phyloP scores from a whole-genome alignment of 2,888 invertebrate genomes.

The Beris chalybata region DNA sequence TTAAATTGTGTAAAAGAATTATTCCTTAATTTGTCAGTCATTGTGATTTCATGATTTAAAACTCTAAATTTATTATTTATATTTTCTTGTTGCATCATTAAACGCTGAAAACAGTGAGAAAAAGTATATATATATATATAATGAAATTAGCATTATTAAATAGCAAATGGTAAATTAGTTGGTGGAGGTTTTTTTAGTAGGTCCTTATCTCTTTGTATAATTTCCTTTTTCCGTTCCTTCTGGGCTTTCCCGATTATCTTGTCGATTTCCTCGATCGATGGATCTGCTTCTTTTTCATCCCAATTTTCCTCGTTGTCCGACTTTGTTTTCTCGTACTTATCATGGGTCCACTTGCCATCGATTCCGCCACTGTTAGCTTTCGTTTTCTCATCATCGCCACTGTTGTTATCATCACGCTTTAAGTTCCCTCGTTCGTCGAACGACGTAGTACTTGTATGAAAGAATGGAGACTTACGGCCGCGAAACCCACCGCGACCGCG shows the following conservation, averaged over 20 bases:
- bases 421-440: conserved; percentile 8
- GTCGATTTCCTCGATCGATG: conserved; percentile 61
- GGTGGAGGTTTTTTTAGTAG: conserved; percentile 51
- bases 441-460: conserved; percentile 38
- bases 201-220: conserved; percentile 60
- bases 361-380: conserved; percentile 45
- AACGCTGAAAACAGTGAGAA: too few species aligned
- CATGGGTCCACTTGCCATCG: conserved; percentile 59
- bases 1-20: too few species aligned
- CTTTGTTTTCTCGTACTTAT: conserved; percentile 58
- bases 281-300: conserved; percentile 48
- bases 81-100: too few species aligned
- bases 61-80: too few species aligned
- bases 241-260: conserved; percentile 61
- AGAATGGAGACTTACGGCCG: conserved; percentile 47
- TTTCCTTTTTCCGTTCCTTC: conserved; percentile 62
- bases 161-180: conserved; percentile 37
- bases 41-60: too few species aligned
- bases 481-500: conserved; percentile 50
- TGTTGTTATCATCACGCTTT: conserved; percentile 10
- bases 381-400: background rate
- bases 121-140: too few species aligned
- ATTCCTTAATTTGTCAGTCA: too few species aligned
- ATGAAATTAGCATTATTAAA: background rate
- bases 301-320: conserved; percentile 59